phyloP scores from a whole-genome alignment of 2,888 invertebrate genomes.

The Sympetrum striolatum region DNA sequence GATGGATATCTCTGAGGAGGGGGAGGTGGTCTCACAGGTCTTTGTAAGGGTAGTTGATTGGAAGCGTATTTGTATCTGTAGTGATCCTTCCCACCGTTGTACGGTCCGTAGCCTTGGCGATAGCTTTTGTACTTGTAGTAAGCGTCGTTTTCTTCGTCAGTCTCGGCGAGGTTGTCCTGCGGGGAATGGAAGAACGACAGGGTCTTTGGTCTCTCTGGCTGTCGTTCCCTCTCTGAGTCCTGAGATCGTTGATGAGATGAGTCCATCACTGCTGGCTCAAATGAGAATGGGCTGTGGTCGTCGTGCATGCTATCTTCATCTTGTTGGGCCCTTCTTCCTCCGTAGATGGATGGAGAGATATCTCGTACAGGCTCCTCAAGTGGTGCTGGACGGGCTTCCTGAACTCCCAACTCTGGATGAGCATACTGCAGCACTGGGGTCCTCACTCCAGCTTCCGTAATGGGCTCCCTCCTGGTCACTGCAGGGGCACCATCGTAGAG shows the following conservation, averaged over 20 bases:
- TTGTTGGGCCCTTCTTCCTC: slow-evolving; percentile 47
- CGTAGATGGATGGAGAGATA: neutral
- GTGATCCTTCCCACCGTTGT: slow-evolving; percentile 17
- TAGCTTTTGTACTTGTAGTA: slow-evolving; percentile 16
- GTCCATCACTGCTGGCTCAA: slow-evolving; percentile 52
- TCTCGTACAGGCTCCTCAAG: neutral
- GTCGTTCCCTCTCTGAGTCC: neutral
- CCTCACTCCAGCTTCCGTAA: slow-evolving; percentile 71
- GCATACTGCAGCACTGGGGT: slow-evolving; percentile 81
- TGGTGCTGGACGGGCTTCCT: slow-evolving; percentile 64
- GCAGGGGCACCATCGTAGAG: slow-evolving; percentile 57
- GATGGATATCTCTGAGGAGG: slow-evolving; percentile 11
- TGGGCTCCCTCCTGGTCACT: slow-evolving; percentile 58
- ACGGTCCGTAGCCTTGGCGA: neutral
- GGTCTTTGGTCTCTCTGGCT: neutral
- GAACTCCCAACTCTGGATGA: slow-evolving; percentile 79
- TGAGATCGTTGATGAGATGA: neutral
- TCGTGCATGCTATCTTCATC: slow-evolving; percentile 63
- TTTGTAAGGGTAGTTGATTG: neutral
- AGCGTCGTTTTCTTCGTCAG: slow-evolving; percentile 12
- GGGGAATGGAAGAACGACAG: slow-evolving; percentile 25
- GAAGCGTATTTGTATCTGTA: slow-evolving; percentile 16
- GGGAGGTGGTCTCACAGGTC: neutral
- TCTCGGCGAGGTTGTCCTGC: slow-evolving; percentile 34
- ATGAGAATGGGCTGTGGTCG: slow-evolving; percentile 67